Evolutionary conservation across 1,140 invertebrate species (phyloP).

Genomic region (Sarcophaga peregrina): DNA sequence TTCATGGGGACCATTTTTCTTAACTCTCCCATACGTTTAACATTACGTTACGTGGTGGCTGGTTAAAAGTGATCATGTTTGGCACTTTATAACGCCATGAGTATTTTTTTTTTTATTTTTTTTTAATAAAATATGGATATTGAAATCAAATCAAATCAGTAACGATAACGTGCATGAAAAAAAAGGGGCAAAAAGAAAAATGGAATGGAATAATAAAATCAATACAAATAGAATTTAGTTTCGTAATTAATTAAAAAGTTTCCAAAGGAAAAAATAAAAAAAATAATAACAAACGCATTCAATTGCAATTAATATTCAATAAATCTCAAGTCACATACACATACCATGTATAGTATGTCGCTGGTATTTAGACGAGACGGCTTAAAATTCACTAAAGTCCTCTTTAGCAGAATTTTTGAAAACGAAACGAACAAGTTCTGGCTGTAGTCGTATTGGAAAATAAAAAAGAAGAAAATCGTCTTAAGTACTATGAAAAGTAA

Average conservation of each 20-base stretch:
- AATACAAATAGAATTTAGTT: slow-evolving; percentile 43
- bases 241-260: not conserved
- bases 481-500: too few species aligned
- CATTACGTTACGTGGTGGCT: not conserved
- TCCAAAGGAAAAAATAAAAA: not conserved
- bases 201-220: slow-evolving; percentile 7
- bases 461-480: too few species aligned
- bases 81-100: slow-evolving; percentile 28
- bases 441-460: too few species aligned
- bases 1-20: not conserved
- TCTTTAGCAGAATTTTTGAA: too few species aligned
- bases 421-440: too few species aligned
- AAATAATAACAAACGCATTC: not conserved
- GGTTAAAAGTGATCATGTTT: slow-evolving; percentile 34
- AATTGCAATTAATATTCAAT: not conserved
- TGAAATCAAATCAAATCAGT: too few species aligned
- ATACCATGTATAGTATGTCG: too few species aligned
- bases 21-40: not conserved
- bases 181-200: not conserved
- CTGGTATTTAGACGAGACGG: too few species aligned
- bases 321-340: not conserved
- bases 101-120: not conserved
- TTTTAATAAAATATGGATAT: not conserved
- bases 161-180: not conserved
- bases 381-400: too few species aligned